phyloP scores from a whole-genome alignment of 35 echinoderm and acorn worm species.

The Diadema setosum region DNA sequence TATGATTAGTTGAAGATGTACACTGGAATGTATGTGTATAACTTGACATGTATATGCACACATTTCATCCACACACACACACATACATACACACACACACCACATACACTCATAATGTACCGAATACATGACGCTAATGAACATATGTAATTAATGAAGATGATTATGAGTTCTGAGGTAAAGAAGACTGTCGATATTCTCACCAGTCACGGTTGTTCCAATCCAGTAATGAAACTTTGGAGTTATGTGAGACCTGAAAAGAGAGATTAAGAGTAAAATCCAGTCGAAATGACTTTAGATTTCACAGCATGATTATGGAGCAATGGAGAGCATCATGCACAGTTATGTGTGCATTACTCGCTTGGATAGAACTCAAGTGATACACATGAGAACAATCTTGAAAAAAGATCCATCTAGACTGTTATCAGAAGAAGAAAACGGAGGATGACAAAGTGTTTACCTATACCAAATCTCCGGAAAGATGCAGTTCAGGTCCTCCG shows the following conservation, averaged over 20 bases:
- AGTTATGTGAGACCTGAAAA: conserved; percentile 41
- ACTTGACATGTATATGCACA: neutral
- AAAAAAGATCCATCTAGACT: neutral
- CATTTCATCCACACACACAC: neutral
- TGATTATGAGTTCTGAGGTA: neutral
- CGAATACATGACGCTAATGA: neutral
- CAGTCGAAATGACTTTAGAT: neutral
- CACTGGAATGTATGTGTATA: neutral
- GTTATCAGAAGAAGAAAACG: neutral
- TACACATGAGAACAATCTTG: neutral
- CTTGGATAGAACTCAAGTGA: neutral
- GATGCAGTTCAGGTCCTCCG: conserved; percentile 48
- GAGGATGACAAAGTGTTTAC: neutral
- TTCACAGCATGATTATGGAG: neutral
- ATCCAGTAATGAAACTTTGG: conserved; percentile 75
- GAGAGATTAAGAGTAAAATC: neutral
- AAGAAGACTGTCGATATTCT: neutral
- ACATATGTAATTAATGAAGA: neutral
- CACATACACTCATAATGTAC: neutral
- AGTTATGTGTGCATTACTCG: neutral
- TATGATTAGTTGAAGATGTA: neutral
- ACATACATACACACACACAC: neutral
- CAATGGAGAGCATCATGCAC: neutral
- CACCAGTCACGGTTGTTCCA: conserved; percentile 51
- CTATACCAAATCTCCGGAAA: conserved; percentile 26